Percentiles rank a stretch among this genome's conserved stretches.
phyloP scores from a whole-genome alignment of 2,888 invertebrate genomes.

The Prosapia bicincta region DNA sequence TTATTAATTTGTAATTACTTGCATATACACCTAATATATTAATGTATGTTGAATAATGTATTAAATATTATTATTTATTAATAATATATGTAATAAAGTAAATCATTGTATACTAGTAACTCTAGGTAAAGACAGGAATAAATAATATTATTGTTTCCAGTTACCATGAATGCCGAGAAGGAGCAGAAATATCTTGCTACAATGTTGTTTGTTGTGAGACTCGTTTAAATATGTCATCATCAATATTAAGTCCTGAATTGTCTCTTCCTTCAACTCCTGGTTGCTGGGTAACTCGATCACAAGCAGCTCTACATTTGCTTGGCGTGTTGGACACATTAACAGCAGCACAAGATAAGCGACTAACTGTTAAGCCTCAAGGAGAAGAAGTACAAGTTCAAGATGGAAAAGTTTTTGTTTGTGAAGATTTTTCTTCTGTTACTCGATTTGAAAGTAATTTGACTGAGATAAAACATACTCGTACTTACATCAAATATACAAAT shows the following conservation, averaged over 20 bases:
- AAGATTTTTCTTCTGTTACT: slow-evolving; percentile 79
- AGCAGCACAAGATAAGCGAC: slow-evolving; percentile 65
- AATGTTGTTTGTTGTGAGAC: slow-evolving; percentile 80
- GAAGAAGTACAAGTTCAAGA: slow-evolving; percentile 51
- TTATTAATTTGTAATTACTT: too few species aligned
- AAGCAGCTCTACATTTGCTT: slow-evolving; percentile 86
- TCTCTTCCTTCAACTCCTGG: slow-evolving; percentile 70
- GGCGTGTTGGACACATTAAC: slow-evolving; percentile 88
- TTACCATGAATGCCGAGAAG: slow-evolving; percentile 32
- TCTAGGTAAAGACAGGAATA: too few species aligned
- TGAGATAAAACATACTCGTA: too few species aligned
- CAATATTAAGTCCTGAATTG: slow-evolving; percentile 75
- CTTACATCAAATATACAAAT: too few species aligned
- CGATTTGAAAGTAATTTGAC: slow-evolving; percentile 74
- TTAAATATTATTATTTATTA: too few species aligned
- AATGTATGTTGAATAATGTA: too few species aligned
- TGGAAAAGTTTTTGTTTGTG: slow-evolving; percentile 65
- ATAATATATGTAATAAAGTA: too few species aligned
- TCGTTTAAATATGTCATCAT: slow-evolving; percentile 46
- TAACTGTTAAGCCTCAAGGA: slow-evolving; percentile 52
- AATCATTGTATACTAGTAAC: too few species aligned
- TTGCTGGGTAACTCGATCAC: slow-evolving; percentile 72
- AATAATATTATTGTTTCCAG: slow-evolving; percentile 17
- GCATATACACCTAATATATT: too few species aligned
- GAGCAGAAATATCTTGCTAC: slow-evolving; percentile 64